Evolutionary conservation across 2,113 vertebrate genomes (phyloP).

Genomic region (Esox niger): DNA sequence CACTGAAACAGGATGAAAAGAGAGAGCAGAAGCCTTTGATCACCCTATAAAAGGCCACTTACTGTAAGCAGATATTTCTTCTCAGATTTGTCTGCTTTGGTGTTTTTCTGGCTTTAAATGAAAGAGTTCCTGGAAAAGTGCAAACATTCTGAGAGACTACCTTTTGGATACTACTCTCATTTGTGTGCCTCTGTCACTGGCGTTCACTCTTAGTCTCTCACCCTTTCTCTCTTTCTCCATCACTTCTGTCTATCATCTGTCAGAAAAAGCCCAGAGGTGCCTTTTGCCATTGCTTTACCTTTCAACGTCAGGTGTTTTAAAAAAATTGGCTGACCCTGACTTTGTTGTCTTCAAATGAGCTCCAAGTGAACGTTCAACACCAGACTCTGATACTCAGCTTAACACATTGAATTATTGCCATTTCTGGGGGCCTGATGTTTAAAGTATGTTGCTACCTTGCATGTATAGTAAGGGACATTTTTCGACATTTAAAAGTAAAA

Average conservation of each 20-base stretch:
- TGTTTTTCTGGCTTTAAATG: constrained; percentile 58
- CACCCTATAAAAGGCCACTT: constrained; percentile 71
- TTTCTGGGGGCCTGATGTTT: background rate
- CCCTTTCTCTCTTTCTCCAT: constrained; percentile 28
- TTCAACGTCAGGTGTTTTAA: constrained; percentile 59
- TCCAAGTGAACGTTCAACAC: constrained; percentile 55
- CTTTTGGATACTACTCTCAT: constrained; percentile 50
- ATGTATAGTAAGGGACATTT: constrained; percentile 12
- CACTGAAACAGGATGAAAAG: constrained; percentile 49
- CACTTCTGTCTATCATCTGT: constrained; percentile 23
- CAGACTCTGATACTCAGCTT: constrained; percentile 30
- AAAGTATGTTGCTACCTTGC: constrained; percentile 11
- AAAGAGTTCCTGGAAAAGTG: constrained; percentile 61
- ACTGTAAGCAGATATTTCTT: constrained; percentile 65
- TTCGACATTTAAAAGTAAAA: constrained; percentile 45
- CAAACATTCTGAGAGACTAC: constrained; percentile 56
- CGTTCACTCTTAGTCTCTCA: constrained; percentile 41
- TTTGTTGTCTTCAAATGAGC: constrained; percentile 62
- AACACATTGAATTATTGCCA: constrained; percentile 19
- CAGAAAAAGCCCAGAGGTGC: constrained; percentile 60
- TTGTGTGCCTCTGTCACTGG: constrained; percentile 19
- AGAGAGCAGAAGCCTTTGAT: constrained; percentile 62
- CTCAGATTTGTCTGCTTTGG: constrained; percentile 61
- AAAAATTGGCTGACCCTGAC: constrained; percentile 50
- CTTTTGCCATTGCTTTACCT: constrained; percentile 61